Evolutionary conservation across 2,797 vertebrate species (phyloP).

Genomic region (Anabacerthia variegaticeps): DNA sequence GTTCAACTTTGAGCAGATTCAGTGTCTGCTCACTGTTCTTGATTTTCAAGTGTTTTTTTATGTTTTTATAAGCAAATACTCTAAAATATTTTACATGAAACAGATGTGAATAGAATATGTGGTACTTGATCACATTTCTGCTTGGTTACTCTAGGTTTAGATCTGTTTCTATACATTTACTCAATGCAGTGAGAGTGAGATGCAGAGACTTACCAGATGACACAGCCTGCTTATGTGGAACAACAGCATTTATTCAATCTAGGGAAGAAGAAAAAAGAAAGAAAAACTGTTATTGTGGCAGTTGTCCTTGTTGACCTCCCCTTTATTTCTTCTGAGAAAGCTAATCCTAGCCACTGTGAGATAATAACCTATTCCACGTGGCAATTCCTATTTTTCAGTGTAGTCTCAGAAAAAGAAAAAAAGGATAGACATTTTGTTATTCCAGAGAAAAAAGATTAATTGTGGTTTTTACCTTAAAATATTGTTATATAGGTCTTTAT

Average conservation of each 20-base stretch:
- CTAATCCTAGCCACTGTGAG: not conserved
- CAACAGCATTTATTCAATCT: not conserved
- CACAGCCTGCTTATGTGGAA: not conserved
- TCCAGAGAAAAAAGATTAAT: not conserved
- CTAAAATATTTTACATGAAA: not conserved
- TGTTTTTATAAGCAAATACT: not conserved
- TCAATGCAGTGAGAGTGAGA: not conserved
- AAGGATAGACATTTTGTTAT: not conserved
- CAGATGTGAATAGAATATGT: not conserved
- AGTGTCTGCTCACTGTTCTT: not conserved
- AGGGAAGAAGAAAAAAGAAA: not conserved
- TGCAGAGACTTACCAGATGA: not conserved
- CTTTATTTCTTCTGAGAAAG: not conserved
- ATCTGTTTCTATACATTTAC: not conserved
- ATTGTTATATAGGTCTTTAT: not conserved
- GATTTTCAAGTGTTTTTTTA: not conserved
- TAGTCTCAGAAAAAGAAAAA: not conserved
- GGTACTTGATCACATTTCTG: not conserved
- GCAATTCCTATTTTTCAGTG: not conserved
- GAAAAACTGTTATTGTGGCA: not conserved
- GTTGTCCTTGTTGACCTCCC: not conserved
- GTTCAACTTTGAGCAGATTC: not conserved
- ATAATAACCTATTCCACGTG: not conserved
- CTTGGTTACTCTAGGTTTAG: not conserved
- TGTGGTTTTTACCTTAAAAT: not conserved